Base-by-base conservation (phyloP, 2,888 invertebrate species). In the Philonicus albiceps region DNA sequence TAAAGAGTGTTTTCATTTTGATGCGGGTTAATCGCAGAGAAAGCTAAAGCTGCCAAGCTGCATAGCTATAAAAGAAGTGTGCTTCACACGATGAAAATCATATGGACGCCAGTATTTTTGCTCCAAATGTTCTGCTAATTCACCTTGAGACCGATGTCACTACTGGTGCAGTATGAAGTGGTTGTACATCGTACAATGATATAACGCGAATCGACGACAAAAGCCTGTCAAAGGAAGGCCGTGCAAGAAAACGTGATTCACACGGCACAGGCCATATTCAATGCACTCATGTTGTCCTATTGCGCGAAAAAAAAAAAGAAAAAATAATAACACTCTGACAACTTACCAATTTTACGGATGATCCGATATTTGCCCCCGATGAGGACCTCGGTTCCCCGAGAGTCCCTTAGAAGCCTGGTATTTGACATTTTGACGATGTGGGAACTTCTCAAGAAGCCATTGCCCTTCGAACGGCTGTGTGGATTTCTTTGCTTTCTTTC, bases 351-450 rank as follows among this genome's bases (percentile, higher is more conserved):
- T 95, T 98, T 98, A 90, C 98, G 95, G 92, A 98, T 96, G 91
- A 99, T 95, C 93, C 98, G 96, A 94, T 98, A 99, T 94, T 97
- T 98, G 91, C 96, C 97, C 92, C 97, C 97, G 93, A 98, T 96
- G 92, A 97, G 94, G 93, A 97, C 95, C 93, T 97, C 97, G 91
- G 91, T 90, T 31, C 88, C 88, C 87, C 92, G 90, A 87, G 88
- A 90, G 88, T 91, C 91, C 89, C 91, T 92, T 90, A 91, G 89
- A 87, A 90, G 88, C 88, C 91, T 90, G 88, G 92, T 30, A 8
- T 27, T 78, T 16, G 64, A 64, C 64, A 64, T 64, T 19, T 64
- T 64, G 27, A n/a, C 16, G 13, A 74, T 74, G 3, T 37, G 6
- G 19, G 19, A 30, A n/a, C 19, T 74, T 34, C 74, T 27, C 30